A percentile compares a stretch with the other conserved stretches of the same genome.
Conservation (phyloP, 2,797 vertebrate species). For the Ctenopoma kingsleyae region DNA sequence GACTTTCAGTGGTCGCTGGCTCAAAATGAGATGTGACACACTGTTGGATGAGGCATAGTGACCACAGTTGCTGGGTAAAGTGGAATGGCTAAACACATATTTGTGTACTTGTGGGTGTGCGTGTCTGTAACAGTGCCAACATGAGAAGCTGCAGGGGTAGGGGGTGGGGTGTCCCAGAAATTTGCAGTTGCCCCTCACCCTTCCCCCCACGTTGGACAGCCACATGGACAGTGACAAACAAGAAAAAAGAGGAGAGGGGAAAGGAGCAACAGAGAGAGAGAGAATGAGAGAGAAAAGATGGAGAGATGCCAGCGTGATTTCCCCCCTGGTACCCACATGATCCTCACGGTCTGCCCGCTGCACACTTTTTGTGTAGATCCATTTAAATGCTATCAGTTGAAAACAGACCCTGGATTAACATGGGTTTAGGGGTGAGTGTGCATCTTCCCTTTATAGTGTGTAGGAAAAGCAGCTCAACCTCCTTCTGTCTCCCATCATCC, state of each 20-base stretch:
- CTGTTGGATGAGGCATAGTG: conserved; percentile 7
- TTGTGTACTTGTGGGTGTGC: conserved; percentile 8
- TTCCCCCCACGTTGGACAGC: conserved; percentile 30
- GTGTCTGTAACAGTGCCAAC: conserved; percentile 35
- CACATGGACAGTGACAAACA: conserved; percentile 56
- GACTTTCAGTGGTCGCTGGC: conserved; percentile 5
- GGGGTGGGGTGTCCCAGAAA: conserved; percentile 62
- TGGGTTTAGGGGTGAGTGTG: conserved; percentile 17
- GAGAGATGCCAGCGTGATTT: conserved; percentile 57
- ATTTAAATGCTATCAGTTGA: conserved; percentile 65
- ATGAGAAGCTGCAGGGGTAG: conserved; percentile 30
- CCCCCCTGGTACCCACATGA: conserved; percentile 54
- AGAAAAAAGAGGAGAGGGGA: conserved; percentile 28
- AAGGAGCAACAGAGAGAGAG: conserved; percentile 1
- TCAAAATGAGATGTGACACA: conserved; percentile 18
- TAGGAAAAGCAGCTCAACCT: conserved; percentile 15
- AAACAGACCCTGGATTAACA: conserved; percentile 73
- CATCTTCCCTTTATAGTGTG: conserved; percentile 22
- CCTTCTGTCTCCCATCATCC: conserved; percentile 1
- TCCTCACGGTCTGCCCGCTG: conserved; percentile 44
- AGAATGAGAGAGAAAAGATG: conserved; percentile 27
- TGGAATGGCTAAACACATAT: conserved; percentile 11
- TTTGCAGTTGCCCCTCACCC: conserved; percentile 48
- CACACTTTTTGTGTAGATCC: conserved; percentile 43
- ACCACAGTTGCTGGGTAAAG: conserved; percentile 32